Conservation (phyloP, 1,140 invertebrate genomes). For the Drosophila equinoxialis region DNA sequence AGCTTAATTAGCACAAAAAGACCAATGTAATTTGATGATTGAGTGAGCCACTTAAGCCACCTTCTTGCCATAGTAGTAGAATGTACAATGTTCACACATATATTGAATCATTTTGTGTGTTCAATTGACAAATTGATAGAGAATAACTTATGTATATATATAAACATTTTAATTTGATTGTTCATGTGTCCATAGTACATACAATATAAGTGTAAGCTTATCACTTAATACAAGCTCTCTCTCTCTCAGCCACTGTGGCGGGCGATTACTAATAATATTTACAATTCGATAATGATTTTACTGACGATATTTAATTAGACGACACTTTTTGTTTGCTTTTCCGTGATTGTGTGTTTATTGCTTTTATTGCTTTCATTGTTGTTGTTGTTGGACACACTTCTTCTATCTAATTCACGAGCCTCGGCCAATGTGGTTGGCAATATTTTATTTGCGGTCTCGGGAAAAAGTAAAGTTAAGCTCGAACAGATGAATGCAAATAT, state of each 20-base stretch:
- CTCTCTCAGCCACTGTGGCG: background rate
- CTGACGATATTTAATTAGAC: constrained; percentile 32
- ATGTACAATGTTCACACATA: too few relatives aligned
- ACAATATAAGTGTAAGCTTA: background rate
- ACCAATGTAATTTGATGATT: too few relatives aligned
- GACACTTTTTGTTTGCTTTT: constrained; percentile 33
- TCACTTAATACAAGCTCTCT: background rate
- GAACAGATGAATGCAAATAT: constrained; percentile 85
- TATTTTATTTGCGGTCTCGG: constrained; percentile 87
- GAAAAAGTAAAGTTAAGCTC: constrained; percentile 85
- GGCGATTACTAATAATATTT: constrained; percentile 1
- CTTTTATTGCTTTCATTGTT: too few relatives aligned
- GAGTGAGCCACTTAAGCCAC: too few relatives aligned
- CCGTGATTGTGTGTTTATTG: background rate
- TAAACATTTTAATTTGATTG: too few relatives aligned
- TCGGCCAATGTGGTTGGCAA: constrained; percentile 88
- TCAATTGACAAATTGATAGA: too few relatives aligned
- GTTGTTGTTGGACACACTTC: constrained; percentile 15
- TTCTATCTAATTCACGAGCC: constrained; percentile 85
- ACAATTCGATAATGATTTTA: background rate
- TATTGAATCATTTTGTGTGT: too few relatives aligned
- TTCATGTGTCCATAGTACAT: too few relatives aligned
- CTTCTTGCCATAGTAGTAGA: too few relatives aligned
- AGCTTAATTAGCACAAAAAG: too few relatives aligned
- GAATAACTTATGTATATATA: too few relatives aligned